phyloP scores from a whole-genome alignment of 2,113 vertebrate species.

The Sarotherodon lohbergeri region DNA sequence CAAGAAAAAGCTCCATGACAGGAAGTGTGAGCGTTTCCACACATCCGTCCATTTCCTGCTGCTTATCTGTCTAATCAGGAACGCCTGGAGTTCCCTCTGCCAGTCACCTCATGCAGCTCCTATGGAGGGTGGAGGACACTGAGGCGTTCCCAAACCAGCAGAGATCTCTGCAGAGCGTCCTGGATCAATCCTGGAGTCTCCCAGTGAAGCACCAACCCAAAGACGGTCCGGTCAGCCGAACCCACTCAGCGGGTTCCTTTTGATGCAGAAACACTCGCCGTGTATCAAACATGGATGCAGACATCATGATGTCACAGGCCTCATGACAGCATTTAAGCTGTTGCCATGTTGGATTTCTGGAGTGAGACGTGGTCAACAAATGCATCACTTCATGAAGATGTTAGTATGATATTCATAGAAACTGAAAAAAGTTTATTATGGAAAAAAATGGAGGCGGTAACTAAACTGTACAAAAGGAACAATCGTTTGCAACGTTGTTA shows the following conservation, averaged over 20 bases:
- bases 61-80: neutral
- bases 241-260: neutral
- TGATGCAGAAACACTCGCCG: neutral
- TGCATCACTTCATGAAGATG: neutral
- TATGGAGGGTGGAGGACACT: neutral
- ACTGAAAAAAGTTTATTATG: neutral
- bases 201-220: neutral
- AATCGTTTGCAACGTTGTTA: neutral
- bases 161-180: neutral
- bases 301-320: neutral
- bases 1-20: neutral
- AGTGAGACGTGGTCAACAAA: neutral
- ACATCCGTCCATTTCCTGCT: neutral
- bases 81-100: neutral
- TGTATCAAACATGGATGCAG: neutral
- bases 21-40: neutral
- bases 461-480: neutral
- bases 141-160: neutral
- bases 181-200: neutral
- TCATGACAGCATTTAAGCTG: neutral
- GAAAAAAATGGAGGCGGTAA: neutral
- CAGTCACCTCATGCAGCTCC: neutral
- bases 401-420: neutral
- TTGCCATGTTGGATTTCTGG: neutral
- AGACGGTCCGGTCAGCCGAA: neutral